A percentile compares a stretch with the other conserved stretches of the same genome.
Evolutionary conservation across 2,797 vertebrate genomes (phyloP).

Genomic region (Tragopan temminckii): DNA sequence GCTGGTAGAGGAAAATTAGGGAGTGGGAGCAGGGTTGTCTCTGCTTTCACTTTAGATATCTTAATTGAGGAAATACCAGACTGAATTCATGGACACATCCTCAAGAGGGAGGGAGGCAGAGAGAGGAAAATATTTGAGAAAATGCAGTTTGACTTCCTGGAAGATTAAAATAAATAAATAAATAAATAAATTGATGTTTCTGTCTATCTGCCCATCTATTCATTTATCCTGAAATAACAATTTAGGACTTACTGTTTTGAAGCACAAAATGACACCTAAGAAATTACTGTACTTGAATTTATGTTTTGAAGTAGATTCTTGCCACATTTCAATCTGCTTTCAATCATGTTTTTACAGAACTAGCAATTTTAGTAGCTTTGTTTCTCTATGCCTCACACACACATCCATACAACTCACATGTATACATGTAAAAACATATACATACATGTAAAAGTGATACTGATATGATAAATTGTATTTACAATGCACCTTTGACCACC

Average conservation of each 20-base stretch:
- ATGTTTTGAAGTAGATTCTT: background rate
- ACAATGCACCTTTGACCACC: conserved; percentile 13
- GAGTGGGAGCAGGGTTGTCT: conserved; percentile 9
- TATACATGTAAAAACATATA: background rate
- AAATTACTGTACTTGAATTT: background rate
- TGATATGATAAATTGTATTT: conserved; percentile 8
- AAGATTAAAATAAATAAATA: background rate
- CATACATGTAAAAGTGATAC: background rate
- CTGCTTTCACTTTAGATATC: conserved; percentile 49
- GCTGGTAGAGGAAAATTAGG: conserved; percentile 19
- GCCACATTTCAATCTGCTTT: conserved; percentile 1
- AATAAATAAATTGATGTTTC: fast-evolving
- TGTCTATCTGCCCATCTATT: background rate
- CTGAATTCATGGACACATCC: conserved; percentile 34
- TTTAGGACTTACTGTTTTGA: background rate
- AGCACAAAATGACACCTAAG: background rate
- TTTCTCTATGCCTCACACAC: background rate
- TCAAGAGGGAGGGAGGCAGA: background rate
- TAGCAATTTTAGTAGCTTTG: background rate
- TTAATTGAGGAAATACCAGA: conserved; percentile 63
- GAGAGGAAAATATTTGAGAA: conserved; percentile 40
- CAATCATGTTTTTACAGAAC: background rate
- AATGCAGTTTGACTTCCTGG: conserved; percentile 12
- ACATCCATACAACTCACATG: background rate
- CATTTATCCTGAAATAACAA: background rate